Evolutionary conservation across 2,888 invertebrate genomes (phyloP).

Genomic region (Drosophila sordidula): DNA sequence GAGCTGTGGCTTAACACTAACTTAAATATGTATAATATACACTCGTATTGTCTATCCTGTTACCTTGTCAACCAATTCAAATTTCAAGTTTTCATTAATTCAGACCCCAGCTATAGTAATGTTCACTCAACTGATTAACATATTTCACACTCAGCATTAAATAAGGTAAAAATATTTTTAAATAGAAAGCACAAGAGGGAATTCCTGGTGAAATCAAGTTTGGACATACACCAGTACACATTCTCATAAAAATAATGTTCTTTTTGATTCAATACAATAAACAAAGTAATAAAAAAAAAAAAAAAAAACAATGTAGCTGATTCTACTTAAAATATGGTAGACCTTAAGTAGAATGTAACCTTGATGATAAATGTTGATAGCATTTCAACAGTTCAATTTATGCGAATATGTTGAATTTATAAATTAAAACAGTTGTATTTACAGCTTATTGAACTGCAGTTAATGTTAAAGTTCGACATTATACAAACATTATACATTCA

Average conservation of each 20-base stretch:
- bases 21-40: neutral
- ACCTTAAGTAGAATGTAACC: neutral
- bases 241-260: too few relatives aligned
- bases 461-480: neutral
- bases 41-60: neutral
- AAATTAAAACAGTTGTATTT: neutral
- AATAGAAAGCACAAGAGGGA: too few relatives aligned
- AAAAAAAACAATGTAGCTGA: neutral
- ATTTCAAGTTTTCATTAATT: too few relatives aligned
- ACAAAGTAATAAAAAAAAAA: too few relatives aligned
- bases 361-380: neutral
- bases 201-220: too few relatives aligned
- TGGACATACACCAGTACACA: too few relatives aligned
- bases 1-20: neutral
- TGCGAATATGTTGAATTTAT: slow-evolving; percentile 7
- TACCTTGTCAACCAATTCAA: too few relatives aligned
- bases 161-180: too few relatives aligned
- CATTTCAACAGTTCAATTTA: neutral
- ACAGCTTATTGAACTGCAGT: slow-evolving; percentile 12
- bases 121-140: too few relatives aligned
- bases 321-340: neutral
- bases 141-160: too few relatives aligned
- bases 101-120: too few relatives aligned
- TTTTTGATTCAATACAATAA: too few relatives aligned
- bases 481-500: slow-evolving; percentile 16